Evolutionary conservation across 2,113 vertebrate genomes (phyloP).

Genomic region (Panurus biarmicus): DNA sequence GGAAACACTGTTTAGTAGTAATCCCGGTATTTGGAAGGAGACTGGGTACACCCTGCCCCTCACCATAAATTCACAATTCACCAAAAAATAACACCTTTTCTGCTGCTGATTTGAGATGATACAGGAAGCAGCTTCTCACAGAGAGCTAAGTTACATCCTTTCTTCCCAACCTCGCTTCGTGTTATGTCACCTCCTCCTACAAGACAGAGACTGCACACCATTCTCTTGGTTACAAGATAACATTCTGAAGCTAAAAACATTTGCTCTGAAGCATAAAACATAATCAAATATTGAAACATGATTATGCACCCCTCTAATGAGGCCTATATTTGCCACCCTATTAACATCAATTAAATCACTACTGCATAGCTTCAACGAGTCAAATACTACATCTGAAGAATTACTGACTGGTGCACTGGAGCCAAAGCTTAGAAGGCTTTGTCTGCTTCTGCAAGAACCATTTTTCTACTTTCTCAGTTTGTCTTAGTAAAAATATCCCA

Average conservation of each 20-base stretch:
- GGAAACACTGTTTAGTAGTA: background rate
- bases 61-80: background rate
- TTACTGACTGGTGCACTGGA: background rate
- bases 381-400: background rate
- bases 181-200: background rate
- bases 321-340: background rate
- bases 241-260: background rate
- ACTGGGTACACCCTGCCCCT: background rate
- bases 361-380: background rate
- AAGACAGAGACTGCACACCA: background rate
- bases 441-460: background rate
- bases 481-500: background rate
- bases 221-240: background rate
- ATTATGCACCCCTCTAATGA: background rate
- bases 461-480: background rate
- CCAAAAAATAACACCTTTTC: background rate
- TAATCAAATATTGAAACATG: background rate
- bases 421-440: background rate
- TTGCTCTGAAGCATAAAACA: background rate
- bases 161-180: background rate
- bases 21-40: background rate
- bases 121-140: background rate
- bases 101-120: background rate
- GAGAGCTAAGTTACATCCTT: background rate
- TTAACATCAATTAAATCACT: background rate